Percentiles rank a stretch among this genome's conserved stretches.
phyloP scores from a whole-genome alignment of 2,888 invertebrate species.

The Ctenicera cuprea region DNA sequence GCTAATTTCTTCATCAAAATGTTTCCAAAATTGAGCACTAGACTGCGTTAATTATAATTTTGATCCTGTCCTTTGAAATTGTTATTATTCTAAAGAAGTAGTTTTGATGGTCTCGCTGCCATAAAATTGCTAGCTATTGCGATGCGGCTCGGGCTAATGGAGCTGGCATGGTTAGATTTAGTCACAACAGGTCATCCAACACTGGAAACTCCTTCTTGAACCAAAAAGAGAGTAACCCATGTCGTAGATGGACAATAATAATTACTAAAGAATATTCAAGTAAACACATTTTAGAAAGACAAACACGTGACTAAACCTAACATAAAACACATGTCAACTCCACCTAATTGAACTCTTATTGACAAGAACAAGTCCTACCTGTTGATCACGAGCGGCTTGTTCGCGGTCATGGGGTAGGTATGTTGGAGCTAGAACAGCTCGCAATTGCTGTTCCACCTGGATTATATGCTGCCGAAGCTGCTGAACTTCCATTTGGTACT shows the following conservation, averaged over 20 bases:
- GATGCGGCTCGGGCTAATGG: constrained; percentile 55
- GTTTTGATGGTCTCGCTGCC: constrained; percentile 43
- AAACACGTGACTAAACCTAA: constrained; percentile 54
- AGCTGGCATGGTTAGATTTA: constrained; percentile 55
- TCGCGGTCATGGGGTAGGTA: constrained; percentile 90
- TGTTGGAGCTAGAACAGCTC: constrained; percentile 88
- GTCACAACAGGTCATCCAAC: constrained; percentile 45
- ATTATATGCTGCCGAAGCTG: constrained; percentile 88
- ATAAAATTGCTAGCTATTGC: constrained; percentile 58
- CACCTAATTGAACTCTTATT: constrained; percentile 40
- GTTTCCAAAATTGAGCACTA: constrained; percentile 67
- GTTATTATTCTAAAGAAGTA: constrained; percentile 43
- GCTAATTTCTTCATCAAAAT: constrained; percentile 71
- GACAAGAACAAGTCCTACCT: constrained; percentile 79
- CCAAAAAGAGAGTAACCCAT: constrained; percentile 33
- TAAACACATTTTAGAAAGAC: constrained; percentile 37
- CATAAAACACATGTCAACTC: constrained; percentile 52
- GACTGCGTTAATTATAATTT: constrained; percentile 41
- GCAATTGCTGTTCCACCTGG: constrained; percentile 90
- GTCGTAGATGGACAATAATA: not conserved
- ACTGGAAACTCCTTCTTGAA: constrained; percentile 39
- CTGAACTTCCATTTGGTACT: constrained; percentile 91
- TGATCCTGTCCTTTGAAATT: constrained; percentile 40
- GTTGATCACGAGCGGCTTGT: constrained; percentile 87
- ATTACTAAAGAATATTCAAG: not conserved